Evolutionary conservation across 1,140 invertebrate species (phyloP).

Genomic region (Brachionus manjavacas): DNA sequence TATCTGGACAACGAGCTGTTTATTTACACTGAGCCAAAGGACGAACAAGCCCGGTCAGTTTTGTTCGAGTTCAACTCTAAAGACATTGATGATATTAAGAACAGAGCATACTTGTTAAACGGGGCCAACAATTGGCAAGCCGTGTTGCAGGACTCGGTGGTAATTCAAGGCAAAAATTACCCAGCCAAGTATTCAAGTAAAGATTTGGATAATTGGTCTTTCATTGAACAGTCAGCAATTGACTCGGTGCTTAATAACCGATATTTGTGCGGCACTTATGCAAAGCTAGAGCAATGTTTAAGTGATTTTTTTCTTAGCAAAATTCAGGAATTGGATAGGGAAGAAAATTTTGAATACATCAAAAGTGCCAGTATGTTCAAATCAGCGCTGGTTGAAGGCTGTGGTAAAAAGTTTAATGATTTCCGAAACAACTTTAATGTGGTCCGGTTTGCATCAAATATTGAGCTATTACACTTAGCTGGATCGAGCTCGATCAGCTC

Average conservation of each 20-base stretch:
- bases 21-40: background rate
- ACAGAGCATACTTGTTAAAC: background rate
- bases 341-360: slow-evolving; percentile 22
- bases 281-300: slow-evolving; percentile 25
- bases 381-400: slow-evolving; percentile 25
- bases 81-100: background rate
- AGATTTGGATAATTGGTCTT: background rate
- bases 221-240: background rate
- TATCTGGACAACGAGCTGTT: background rate
- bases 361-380: slow-evolving; percentile 24
- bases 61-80: slow-evolving; percentile 12
- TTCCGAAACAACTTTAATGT: slow-evolving; percentile 15
- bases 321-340: background rate
- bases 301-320: background rate
- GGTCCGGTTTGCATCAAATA: slow-evolving; percentile 5
- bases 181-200: background rate
- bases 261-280: slow-evolving; percentile 15
- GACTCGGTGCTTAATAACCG: background rate
- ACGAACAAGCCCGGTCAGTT: background rate
- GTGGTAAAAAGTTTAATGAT: slow-evolving; percentile 24
- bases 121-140: slow-evolving; percentile 9
- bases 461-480: background rate
- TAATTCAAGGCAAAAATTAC: background rate
- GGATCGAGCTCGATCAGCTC: slow-evolving; percentile 24
- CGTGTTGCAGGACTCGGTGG: background rate